A percentile compares a stretch with the other conserved stretches of the same genome.
phyloP scores from a whole-genome alignment of 2,797 vertebrate species.

The Brachyrhaphis roseni region DNA sequence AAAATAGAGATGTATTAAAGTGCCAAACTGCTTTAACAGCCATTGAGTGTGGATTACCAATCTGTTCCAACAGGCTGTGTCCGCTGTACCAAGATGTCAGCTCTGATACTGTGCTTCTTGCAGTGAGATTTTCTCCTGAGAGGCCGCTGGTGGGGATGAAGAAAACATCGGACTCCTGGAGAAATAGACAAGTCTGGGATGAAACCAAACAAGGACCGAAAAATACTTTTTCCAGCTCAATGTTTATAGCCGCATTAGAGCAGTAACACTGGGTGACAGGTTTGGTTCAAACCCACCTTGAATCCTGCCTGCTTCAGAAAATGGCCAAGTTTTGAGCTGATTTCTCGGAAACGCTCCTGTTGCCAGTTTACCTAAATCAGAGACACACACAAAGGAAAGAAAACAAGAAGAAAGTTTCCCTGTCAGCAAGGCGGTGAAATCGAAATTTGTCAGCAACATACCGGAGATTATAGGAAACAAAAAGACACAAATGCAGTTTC shows the following conservation, averaged over 20 bases:
- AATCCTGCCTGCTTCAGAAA: slow-evolving; percentile 99
- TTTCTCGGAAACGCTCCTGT: slow-evolving; percentile 93
- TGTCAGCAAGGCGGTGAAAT: slow-evolving; percentile 30
- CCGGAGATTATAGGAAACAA: slow-evolving; percentile 36
- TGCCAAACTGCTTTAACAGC: neutral
- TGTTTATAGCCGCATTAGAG: neutral
- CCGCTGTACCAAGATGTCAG: slow-evolving; percentile 94
- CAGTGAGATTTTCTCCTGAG: slow-evolving; percentile 93
- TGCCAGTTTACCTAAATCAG: slow-evolving; percentile 94
- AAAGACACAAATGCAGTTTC: slow-evolving; percentile 16
- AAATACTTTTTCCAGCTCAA: neutral
- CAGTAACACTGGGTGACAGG: neutral
- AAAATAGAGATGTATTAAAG: neutral
- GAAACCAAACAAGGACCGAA: neutral
- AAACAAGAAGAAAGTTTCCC: slow-evolving; percentile 37
- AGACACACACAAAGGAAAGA: slow-evolving; percentile 32
- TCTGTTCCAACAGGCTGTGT: slow-evolving; percentile 92
- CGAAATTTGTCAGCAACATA: slow-evolving; percentile 40
- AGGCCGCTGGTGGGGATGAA: slow-evolving; percentile 96
- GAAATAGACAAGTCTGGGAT: slow-evolving; percentile 7
- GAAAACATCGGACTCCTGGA: slow-evolving; percentile 94
- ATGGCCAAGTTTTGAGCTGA: slow-evolving; percentile 91
- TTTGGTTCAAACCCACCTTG: slow-evolving; percentile 83
- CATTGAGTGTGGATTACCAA: slow-evolving; percentile 80
- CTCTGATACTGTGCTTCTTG: slow-evolving; percentile 82